Conservation (phyloP, 2,888 invertebrate genomes). For the Hydroisotoma schaefferi region DNA sequence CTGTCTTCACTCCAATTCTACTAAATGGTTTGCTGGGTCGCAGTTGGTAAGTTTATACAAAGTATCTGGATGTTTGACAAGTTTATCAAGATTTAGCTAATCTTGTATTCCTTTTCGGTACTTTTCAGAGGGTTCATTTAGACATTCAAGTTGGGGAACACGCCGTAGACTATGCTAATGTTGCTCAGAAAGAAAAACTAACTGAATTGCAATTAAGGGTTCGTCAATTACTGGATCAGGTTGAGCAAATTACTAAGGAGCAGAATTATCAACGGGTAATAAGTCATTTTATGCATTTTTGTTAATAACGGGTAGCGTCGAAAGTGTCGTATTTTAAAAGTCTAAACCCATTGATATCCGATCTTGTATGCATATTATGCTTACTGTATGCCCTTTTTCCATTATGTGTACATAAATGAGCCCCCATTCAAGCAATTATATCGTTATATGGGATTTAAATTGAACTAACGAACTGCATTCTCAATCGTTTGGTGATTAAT, state of each 20-base stretch:
- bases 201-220: conserved; percentile 92
- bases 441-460: conserved; percentile 5
- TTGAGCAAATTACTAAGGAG: conserved; percentile 98
- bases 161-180: conserved; percentile 94
- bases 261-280: conserved; percentile 95
- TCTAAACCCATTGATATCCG: too few species aligned
- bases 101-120: conserved; percentile 1
- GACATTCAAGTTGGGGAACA: conserved; percentile 99
- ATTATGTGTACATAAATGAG: too few species aligned
- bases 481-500: not conserved
- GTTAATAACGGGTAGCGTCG: too few species aligned
- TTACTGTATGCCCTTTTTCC: too few species aligned
- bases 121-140: conserved; percentile 75
- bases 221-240: conserved; percentile 92
- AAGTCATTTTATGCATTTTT: too few species aligned
- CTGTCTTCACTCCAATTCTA: conserved; percentile 96
- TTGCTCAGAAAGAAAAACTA: conserved; percentile 95
- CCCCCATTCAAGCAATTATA: too few species aligned
- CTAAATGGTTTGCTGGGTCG: conserved; percentile 96
- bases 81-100: too few species aligned
- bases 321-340: too few species aligned
- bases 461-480: conserved; percentile 3
- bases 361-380: too few species aligned
- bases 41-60: conserved; percentile 66
- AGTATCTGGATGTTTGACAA: not conserved